These are phyloP conservation scores for Cranoglanis bouderius DNA, from an alignment of 2,113 vertebrate genomes.

Conservation along the genomic window DNA sequence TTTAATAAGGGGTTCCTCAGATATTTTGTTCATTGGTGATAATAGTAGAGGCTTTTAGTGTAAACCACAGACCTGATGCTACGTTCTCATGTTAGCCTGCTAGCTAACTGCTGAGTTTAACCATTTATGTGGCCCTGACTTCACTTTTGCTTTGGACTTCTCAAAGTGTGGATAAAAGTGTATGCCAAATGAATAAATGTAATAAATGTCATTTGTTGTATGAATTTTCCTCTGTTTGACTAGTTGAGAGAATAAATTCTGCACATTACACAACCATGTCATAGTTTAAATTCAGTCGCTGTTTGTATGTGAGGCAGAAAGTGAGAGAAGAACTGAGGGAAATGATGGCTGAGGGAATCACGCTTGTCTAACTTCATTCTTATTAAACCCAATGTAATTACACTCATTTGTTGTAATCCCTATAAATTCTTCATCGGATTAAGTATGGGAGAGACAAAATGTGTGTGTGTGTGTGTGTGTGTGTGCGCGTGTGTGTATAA, in stretches of 20 bases:
- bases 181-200: neutral
- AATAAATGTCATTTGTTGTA: neutral
- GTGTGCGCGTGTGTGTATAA: neutral
- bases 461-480: constrained; percentile 17
- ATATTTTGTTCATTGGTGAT: neutral
- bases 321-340: neutral
- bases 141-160: neutral
- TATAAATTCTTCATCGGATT: constrained; percentile 16
- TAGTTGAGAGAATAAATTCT: neutral
- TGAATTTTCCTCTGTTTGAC: neutral
- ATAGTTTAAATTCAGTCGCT: neutral
- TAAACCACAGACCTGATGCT: neutral
- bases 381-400: neutral
- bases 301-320: neutral
- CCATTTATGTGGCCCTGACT: neutral
- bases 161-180: neutral
- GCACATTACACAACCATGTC: neutral
- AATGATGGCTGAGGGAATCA: neutral
- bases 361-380: neutral
- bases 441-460: neutral
- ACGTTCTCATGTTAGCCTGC: neutral
- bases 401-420: neutral
- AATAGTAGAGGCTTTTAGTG: neutral
- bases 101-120: neutral
- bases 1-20: neutral